These are phyloP conservation scores for Andricus grossulariae DNA, from an alignment of 1,140 invertebrate species.

Conservation along the genomic window DNA sequence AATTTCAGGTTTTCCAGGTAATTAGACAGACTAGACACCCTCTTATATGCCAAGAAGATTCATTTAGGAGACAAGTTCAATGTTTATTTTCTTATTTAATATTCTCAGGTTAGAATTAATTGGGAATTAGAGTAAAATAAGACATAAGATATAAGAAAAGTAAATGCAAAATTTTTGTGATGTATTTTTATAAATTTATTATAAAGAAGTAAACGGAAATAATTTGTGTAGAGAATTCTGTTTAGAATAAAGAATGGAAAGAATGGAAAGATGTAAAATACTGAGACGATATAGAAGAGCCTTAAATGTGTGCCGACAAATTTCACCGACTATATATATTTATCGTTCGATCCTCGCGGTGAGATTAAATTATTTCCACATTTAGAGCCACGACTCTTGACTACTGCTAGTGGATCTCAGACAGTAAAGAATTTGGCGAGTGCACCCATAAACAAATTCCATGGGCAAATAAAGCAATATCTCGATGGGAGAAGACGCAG, in stretches of 20 bases:
- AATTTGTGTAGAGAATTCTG: too few relatives aligned
- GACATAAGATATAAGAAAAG: too few relatives aligned
- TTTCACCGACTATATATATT: not conserved
- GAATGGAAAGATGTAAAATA: not conserved
- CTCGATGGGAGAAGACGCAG: slow-evolving; percentile 1
- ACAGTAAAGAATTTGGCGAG: slow-evolving; percentile 19
- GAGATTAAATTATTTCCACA: slow-evolving; percentile 21
- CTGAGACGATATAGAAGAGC: not conserved
- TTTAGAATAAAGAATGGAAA: not conserved
- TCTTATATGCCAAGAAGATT: too few relatives aligned
- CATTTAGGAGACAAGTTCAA: too few relatives aligned
- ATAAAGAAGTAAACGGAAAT: too few relatives aligned
- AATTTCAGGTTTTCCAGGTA: too few relatives aligned
- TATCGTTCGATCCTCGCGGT: slow-evolving; percentile 1
- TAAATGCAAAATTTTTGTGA: too few relatives aligned
- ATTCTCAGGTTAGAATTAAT: too few relatives aligned
- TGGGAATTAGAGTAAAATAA: too few relatives aligned
- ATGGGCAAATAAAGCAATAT: slow-evolving; percentile 22
- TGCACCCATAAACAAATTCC: slow-evolving; percentile 25
- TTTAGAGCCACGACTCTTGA: not conserved
- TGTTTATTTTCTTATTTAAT: too few relatives aligned
- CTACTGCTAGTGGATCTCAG: slow-evolving; percentile 20
- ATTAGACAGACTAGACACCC: too few relatives aligned
- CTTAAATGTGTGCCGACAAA: slow-evolving; percentile 23
- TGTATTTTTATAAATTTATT: too few relatives aligned